Evolutionary conservation across 2,113 vertebrate genomes (phyloP), one percentile per base, ranked within the genome.

Genomic region (Monopterus albus): DNA sequence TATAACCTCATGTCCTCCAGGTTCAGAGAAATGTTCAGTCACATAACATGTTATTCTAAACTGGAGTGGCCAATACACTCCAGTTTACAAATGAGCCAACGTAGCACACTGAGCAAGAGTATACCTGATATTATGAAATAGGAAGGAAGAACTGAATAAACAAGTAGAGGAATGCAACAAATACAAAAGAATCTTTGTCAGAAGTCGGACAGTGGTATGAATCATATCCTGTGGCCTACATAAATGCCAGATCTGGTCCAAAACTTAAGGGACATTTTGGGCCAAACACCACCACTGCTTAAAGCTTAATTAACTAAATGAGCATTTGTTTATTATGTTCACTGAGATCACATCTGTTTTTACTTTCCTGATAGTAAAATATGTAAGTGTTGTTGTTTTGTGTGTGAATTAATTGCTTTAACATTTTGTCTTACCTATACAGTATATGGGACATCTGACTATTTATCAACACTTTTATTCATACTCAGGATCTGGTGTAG

Each of bases 1-100:
- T 97, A 98, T 91, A 98, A 94, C 86, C 90, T 99, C 80, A 95
- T 98, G 95, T 99, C 96, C 78, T 95, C 91, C 0, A 93, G 93
- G 31, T 99, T 98, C 92, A 92, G 94, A 6, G 95, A 96, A 87
- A 94, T 94, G 93, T 98, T 97, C 91, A 83, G 75, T 31, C 93
- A 95, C 40, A 77, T 92, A 8, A 93, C 95, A 67, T 95, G 96
- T 70, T 43, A 12, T 20, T 39, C 47, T 2, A 50, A 3, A 0
- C n/a, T n/a, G n/a, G 8, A 3, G 0, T 43, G 83, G 0, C 43
- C 6, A 0, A 1, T 40, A 40, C 7, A 7, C 0, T 83, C 84
- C 58, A 94, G 89, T 2, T 89, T 91, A 31, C 83, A 83, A 5
- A 62, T 82, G 79, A 93, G 92, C 46, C 87, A 68, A 0, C 93